Conservation (phyloP, 2,888 invertebrate genomes). For the Neelides folsomi region DNA sequence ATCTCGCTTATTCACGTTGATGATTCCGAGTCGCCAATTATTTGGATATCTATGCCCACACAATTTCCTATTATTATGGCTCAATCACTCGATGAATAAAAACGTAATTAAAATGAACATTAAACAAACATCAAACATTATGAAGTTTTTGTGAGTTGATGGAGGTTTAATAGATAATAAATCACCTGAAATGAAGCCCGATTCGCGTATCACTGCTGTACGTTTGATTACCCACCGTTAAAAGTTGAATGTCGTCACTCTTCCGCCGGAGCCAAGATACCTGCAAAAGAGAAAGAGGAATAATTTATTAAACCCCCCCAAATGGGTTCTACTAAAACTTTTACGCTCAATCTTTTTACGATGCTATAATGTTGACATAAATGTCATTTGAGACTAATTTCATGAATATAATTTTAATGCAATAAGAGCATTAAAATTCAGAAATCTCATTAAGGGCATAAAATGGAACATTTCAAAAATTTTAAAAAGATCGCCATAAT, state of each 20-base stretch:
- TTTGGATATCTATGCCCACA: constrained; percentile 40
- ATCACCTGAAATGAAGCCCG: constrained; percentile 44
- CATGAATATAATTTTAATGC: too few relatives aligned
- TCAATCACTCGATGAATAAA: too few relatives aligned
- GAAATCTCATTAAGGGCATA: too few relatives aligned
- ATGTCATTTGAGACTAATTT: too few relatives aligned
- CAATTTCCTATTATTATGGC: too few relatives aligned
- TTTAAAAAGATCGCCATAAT: too few relatives aligned
- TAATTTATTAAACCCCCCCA: not conserved
- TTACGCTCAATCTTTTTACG: not conserved
- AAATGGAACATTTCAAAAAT: too few relatives aligned
- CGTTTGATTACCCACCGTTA: constrained; percentile 46
- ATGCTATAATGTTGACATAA: too few relatives aligned
- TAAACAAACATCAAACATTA: too few relatives aligned
- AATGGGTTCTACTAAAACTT: not conserved
- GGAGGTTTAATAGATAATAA: not conserved
- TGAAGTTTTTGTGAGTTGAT: too few relatives aligned
- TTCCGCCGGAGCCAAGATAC: constrained; percentile 49
- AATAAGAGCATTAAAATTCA: too few relatives aligned
- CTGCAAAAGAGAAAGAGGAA: constrained; percentile 38
- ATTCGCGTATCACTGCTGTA: constrained; percentile 49
- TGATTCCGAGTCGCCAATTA: constrained; percentile 51
- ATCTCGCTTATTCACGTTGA: constrained; percentile 46
- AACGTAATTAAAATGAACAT: too few relatives aligned
- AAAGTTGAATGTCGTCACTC: constrained; percentile 46